Evolutionary conservation across 2,113 vertebrate genomes (phyloP).

Genomic region (Trogon melanurus): DNA sequence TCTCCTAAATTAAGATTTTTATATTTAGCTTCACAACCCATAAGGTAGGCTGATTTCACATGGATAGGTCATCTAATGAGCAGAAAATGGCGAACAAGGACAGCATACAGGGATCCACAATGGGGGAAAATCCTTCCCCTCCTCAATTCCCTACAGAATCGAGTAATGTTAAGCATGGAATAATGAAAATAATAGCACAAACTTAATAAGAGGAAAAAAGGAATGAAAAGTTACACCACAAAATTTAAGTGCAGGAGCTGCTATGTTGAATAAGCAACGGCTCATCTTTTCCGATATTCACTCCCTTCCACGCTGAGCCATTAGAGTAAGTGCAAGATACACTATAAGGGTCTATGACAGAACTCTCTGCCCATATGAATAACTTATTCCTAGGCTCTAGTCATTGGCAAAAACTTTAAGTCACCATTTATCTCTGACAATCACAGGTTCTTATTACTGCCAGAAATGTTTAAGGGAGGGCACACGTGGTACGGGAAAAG

Average conservation of each 20-base stretch:
- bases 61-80: not conserved
- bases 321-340: not conserved
- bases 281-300: not conserved
- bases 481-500: not conserved
- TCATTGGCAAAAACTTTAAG: not conserved
- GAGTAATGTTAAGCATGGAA: not conserved
- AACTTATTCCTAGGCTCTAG: not conserved
- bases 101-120: not conserved
- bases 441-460: not conserved
- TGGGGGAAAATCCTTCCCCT: not conserved
- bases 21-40: not conserved
- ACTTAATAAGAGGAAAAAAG: not conserved
- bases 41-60: not conserved
- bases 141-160: not conserved
- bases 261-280: rapidly evolving
- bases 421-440: not conserved
- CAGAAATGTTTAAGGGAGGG: not conserved
- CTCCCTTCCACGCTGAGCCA: not conserved
- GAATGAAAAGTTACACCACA: not conserved
- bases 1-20: not conserved
- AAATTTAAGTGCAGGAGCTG: not conserved
- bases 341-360: not conserved
- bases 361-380: not conserved
- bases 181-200: not conserved
- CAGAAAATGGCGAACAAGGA: not conserved